Evolutionary conservation across 2,888 invertebrate species (phyloP), one percentile per base, ranked within the genome.

Genomic region (Drosophila melanocephala): DNA sequence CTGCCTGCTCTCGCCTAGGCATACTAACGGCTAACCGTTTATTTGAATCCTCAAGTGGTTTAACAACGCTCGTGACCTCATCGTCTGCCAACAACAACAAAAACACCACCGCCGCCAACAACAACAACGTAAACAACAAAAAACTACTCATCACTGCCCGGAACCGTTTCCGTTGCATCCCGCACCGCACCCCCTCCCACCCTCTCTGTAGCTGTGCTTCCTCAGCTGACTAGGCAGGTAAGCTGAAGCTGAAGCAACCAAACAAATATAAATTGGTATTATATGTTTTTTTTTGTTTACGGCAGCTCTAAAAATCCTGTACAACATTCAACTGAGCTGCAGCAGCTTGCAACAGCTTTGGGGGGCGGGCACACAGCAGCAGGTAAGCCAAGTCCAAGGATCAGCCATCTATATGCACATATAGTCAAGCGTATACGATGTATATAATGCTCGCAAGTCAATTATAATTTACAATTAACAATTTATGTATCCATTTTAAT

Each of bases 21-120:
- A 60, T 73, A 69, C 61, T 62, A 55, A 59, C 51, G 50, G 52
- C 58, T 53, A 47, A 61, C 32, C 32, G 55, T 44, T 59, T 44
- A 70, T 60, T 74, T 67, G 65, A 78, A 77, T 79, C 86, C 71
- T 79, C 81, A 83, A 81, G 77, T 86, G 79, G 79, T 81, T 81
- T 59, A 51, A 66, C 30, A 35, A 70, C 67, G 72, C 77, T 75
- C 67, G 81, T 85, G 87, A 85, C 87, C 83, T 85, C 87, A 85
- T 85, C 84, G 64, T 30, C 55, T 52, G 62, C 35, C 59, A 71
- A 50, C 67, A 67, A 30, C 67, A 72, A 26, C 69, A 70, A 30
- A 53, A 72, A 30, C 60, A 67, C 53, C 32, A 67, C 47, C 16
- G 63, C 47, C 62, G 71, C 52, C 67, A 69, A 39, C 30, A 69